Conservation (phyloP, 2,113 vertebrate genomes). For the Phalacrocorax brasilianus region DNA sequence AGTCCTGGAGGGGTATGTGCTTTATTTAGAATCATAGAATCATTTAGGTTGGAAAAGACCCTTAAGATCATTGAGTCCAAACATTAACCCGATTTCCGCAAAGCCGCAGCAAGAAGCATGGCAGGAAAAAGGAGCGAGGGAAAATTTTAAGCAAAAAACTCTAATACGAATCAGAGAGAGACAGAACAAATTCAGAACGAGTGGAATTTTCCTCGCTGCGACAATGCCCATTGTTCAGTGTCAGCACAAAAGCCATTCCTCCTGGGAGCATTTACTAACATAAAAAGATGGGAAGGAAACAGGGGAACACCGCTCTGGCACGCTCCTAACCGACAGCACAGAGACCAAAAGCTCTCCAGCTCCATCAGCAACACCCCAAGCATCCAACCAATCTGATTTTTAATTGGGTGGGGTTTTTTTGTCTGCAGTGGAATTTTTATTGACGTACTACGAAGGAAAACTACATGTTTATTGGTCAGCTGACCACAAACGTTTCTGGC, state of each 20-base stretch:
- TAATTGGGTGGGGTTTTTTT: background rate
- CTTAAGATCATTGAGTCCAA: background rate
- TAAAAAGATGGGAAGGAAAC: background rate
- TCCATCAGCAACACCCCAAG: background rate
- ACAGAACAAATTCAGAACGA: background rate
- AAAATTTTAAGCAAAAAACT: background rate
- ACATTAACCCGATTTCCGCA: background rate
- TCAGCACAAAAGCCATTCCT: background rate
- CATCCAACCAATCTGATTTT: background rate
- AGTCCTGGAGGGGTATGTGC: background rate
- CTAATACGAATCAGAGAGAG: background rate
- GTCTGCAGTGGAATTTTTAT: background rate
- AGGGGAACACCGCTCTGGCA: background rate
- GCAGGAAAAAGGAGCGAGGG: background rate
- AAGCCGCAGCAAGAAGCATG: background rate
- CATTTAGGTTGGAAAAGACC: background rate
- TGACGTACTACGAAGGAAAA: background rate
- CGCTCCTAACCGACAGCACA: background rate
- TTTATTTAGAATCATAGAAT: background rate
- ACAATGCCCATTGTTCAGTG: background rate
- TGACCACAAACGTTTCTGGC: background rate
- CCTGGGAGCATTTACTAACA: background rate
- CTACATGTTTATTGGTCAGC: background rate
- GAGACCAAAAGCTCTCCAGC: background rate
- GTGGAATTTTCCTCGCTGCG: background rate